phyloP scores from a whole-genome alignment of 1,140 invertebrate species.

The Probaryconus sp. region DNA sequence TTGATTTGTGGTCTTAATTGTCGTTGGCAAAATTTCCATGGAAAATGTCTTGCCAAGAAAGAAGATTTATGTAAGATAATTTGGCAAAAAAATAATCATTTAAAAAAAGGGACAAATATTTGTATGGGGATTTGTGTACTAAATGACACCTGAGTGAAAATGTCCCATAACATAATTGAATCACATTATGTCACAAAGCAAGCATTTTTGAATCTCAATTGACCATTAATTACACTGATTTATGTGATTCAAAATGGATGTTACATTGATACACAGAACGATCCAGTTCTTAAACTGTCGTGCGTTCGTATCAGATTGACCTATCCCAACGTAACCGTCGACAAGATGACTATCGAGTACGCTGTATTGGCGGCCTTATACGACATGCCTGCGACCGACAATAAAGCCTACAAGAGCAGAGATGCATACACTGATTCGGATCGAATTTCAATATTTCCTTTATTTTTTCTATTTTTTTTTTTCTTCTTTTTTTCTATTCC shows the following conservation, averaged over 20 bases:
- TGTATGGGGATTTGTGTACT: constrained; percentile 12
- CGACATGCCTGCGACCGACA: constrained; percentile 53
- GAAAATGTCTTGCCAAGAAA: no score
- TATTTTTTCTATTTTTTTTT: constrained; percentile 9
- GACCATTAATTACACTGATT: constrained; percentile 55
- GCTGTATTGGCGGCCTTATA: constrained; percentile 38
- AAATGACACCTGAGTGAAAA: constrained; percentile 16
- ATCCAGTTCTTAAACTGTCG: constrained; percentile 52
- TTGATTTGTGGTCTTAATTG: no score
- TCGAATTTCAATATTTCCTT: constrained; percentile 38
- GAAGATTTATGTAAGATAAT: no score
- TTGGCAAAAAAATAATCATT: no score
- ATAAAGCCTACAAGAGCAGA: constrained; percentile 48
- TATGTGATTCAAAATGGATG: constrained; percentile 31
- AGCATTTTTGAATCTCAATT: constrained; percentile 48
- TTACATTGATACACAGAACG: constrained; percentile 46
- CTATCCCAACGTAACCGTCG: constrained; percentile 57
- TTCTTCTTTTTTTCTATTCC: neutral
- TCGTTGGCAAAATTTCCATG: no score
- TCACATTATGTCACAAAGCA: constrained; percentile 43
- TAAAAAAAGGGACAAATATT: no score
- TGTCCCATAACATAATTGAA: constrained; percentile 9
- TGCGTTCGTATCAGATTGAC: constrained; percentile 53
- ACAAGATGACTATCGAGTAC: constrained; percentile 56
- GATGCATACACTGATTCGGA: constrained; percentile 47